Evolutionary conservation across 2,113 vertebrate species (phyloP).

Genomic region (Ailuropoda melanoleuca): DNA sequence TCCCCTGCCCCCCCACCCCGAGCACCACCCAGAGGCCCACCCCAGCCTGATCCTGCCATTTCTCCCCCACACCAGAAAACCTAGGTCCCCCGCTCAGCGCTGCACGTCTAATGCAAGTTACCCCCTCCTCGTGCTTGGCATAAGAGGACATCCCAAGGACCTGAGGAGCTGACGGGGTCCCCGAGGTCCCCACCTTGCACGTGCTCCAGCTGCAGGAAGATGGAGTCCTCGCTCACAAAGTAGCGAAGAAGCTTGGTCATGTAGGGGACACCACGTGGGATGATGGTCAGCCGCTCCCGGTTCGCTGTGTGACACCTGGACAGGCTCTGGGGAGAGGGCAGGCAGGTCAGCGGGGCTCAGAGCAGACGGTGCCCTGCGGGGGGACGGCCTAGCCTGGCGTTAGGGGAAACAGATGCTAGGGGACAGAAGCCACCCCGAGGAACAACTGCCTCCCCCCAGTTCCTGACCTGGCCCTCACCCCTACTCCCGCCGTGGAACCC

Average conservation of each 20-base stretch:
- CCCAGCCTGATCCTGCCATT: not conserved
- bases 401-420: not conserved
- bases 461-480: not conserved
- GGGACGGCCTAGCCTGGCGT: not conserved
- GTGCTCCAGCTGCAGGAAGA: conserved; percentile 95
- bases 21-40: not conserved
- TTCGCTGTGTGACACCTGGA: conserved; percentile 92
- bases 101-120: not conserved
- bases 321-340: conserved; percentile 87
- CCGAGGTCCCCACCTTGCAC: conserved; percentile 87
- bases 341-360: not conserved
- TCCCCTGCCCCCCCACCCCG: not conserved
- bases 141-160: not conserved
- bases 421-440: not conserved
- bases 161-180: not conserved
- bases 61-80: not conserved
- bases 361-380: not conserved
- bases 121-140: not conserved
- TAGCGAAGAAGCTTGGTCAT: conserved; percentile 96
- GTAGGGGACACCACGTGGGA: conserved; percentile 95
- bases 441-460: not conserved
- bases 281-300: conserved; percentile 92
- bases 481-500: fast-evolving
- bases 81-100: not conserved
- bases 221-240: conserved; percentile 94